Evolutionary conservation across 2,888 invertebrate genomes (phyloP), one percentile per base, ranked within the genome.

Genomic region (Torymus tubicola): DNA sequence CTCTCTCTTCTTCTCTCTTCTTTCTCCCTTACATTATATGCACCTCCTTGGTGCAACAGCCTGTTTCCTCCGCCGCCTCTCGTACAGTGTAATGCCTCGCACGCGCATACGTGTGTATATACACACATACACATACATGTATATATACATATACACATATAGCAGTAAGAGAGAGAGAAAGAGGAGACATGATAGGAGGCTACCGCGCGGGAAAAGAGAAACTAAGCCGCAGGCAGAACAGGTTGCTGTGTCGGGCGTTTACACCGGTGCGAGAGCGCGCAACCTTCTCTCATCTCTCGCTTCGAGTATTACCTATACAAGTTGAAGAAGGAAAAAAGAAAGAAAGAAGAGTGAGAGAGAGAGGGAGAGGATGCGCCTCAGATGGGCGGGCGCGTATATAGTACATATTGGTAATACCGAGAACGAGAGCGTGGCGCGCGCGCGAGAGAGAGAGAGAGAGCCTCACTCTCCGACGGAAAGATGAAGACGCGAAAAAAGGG

Each of bases 181-280:
- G 60, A 52, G 61, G 52, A 52, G 64, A 83, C 81, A 82, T 82
- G 85, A 86, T 85, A 85, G 84, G 77, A 82, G 84, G 86, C 83
- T 81, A 76, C 16, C 83, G 87, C 84, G 87, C 87, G 86, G 86
- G 84, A 87, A 87, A 87, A 85, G 87, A 87, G 87, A 87, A 86
- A 87, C 86, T 83, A 84, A 78, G 87, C 87, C 87, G 82, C 85
- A 82, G 87, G 87, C 87, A 85, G 86, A 87, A 86, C 88, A 88
- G 88, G 88, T 88, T 88, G 86, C 85, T 73, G 61, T 83, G 84
- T 83, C 83, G 31, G 31, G 31, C 67, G 69, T 84, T 80, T 82
- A 75, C 82, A 31, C 31, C 31, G 31, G 31, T 31, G 31, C 31
- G 31, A 31, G 31, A 31, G 31, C 31, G 31, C 70, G 57, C 81